Percentiles rank a stretch among this genome's conserved stretches.
These are phyloP conservation scores for Oxygymnocypris stewartii DNA, from an alignment of 2,113 vertebrate species.

Conservation along the genomic window DNA sequence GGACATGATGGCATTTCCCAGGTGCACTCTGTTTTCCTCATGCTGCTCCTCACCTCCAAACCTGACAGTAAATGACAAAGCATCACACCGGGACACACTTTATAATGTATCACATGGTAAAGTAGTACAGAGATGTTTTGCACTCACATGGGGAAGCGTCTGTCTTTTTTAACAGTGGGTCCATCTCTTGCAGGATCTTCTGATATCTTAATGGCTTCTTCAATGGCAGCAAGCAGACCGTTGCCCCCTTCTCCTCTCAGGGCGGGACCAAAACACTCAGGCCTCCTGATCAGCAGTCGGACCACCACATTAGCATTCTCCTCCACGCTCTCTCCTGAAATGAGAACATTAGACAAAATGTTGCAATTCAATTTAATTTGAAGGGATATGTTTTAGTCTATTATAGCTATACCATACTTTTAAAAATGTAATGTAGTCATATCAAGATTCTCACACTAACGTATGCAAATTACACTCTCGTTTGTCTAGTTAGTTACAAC, in stretches of 20 bases:
- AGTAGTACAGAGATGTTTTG: neutral
- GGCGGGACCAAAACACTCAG: slow-evolving; percentile 90
- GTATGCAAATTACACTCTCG: neutral
- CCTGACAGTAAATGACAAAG: slow-evolving; percentile 61
- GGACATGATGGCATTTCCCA: slow-evolving; percentile 93
- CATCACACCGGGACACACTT: neutral
- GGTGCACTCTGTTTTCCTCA: slow-evolving; percentile 88
- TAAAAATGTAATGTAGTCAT: neutral
- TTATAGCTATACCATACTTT: neutral
- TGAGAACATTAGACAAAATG: neutral
- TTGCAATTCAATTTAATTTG: neutral
- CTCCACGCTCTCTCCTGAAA: slow-evolving; percentile 87
- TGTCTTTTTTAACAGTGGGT: slow-evolving; percentile 86
- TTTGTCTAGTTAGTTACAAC: neutral
- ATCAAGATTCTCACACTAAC: neutral
- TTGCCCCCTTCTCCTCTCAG: slow-evolving; percentile 90
- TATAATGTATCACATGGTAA: neutral
- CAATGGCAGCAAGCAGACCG: slow-evolving; percentile 86
- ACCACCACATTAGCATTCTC: slow-evolving; percentile 94
- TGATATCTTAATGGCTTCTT: slow-evolving; percentile 92
- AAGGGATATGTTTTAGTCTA: neutral
- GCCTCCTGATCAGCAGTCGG: slow-evolving; percentile 87
- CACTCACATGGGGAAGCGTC: slow-evolving; percentile 79
- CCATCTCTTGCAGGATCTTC: slow-evolving; percentile 91
- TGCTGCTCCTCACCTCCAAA: slow-evolving; percentile 88